Conservation (phyloP, 2,113 vertebrate species). For the Indicator maculatus region DNA sequence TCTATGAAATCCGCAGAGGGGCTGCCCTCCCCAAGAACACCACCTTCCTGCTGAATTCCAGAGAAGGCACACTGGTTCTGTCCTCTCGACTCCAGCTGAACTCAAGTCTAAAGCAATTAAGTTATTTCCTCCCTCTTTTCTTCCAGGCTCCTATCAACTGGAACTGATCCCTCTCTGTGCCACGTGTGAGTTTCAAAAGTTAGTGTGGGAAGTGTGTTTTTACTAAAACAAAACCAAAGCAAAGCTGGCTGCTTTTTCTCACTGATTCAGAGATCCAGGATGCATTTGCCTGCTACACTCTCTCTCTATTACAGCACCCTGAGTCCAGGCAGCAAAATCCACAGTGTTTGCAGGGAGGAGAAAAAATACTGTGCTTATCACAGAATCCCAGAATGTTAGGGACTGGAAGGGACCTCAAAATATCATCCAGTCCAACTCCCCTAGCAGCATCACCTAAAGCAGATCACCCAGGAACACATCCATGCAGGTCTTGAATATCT, state of each 20-base stretch:
- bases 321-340: not conserved
- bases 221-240: conserved; percentile 32
- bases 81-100: conserved; percentile 41
- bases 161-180: conserved; percentile 68
- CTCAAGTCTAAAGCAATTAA: conserved; percentile 48
- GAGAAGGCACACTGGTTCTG: not conserved
- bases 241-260: conserved; percentile 27
- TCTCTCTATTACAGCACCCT: not conserved
- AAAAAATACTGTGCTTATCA: not conserved
- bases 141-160: conserved; percentile 69
- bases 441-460: too few relatives aligned
- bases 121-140: conserved; percentile 60
- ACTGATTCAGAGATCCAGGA: conserved; percentile 27
- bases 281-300: not conserved
- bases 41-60: not conserved
- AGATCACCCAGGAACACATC: too few relatives aligned
- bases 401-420: too few relatives aligned
- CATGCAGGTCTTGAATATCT: too few relatives aligned
- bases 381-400: too few relatives aligned
- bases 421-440: too few relatives aligned
- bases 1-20: conserved; percentile 19
- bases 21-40: conserved; percentile 15
- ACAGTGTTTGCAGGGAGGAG: not conserved
- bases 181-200: conserved; percentile 62
- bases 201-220: conserved; percentile 20